Evolutionary conservation across 2,888 invertebrate species (phyloP).

Genomic region (Tetragonisca angustula): DNA sequence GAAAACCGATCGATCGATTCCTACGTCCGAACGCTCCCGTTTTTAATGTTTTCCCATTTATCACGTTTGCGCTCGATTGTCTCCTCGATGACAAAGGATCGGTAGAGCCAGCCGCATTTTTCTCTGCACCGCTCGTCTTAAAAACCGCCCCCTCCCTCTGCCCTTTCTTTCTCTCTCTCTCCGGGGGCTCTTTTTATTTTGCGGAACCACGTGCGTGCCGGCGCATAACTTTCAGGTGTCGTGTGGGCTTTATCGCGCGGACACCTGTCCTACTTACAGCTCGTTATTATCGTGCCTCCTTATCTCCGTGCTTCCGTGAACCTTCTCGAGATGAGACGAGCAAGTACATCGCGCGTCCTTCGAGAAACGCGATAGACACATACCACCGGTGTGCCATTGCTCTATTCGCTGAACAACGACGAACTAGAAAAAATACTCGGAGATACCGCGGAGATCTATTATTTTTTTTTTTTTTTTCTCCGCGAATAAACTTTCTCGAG

Average conservation of each 20-base stretch:
- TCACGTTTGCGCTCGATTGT: conserved; percentile 61
- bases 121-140: conserved; percentile 31
- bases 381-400: neutral
- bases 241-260: conserved; percentile 78
- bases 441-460: too few species aligned
- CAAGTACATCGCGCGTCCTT: conserved; percentile 33
- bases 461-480: too few species aligned
- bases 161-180: conserved; percentile 1
- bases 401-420: neutral
- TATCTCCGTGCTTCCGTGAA: conserved; percentile 70
- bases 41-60: conserved; percentile 64
- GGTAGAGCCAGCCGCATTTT: conserved; percentile 48
- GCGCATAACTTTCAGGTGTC: conserved; percentile 81
- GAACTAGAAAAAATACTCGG: neutral
- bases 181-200: conserved; percentile 69
- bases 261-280: conserved; percentile 82
- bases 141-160: neutral
- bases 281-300: conserved; percentile 76
- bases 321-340: conserved; percentile 53
- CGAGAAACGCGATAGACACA: conserved; percentile 10
- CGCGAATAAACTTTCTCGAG: too few species aligned
- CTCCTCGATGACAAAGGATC: conserved; percentile 69
- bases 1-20: neutral
- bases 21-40: neutral
- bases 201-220: conserved; percentile 79